These are phyloP conservation scores for Erebia ligea DNA, from an alignment of 2,888 invertebrate species.

Conservation along the genomic window DNA sequence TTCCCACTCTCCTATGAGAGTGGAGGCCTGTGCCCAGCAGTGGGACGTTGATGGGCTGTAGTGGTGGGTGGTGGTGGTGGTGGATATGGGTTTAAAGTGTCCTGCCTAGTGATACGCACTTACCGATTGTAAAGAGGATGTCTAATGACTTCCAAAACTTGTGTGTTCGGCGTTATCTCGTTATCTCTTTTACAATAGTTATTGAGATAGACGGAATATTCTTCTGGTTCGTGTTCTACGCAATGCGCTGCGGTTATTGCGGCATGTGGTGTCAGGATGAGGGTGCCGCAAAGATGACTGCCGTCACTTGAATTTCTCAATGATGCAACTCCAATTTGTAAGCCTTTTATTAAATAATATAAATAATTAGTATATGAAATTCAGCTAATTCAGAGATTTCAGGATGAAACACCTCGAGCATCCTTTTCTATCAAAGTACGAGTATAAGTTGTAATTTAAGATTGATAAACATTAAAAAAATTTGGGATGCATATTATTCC, in stretches of 20 bases:
- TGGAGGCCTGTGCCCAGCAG: too few relatives aligned
- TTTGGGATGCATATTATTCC: too few relatives aligned
- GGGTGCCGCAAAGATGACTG: slow-evolving; percentile 68
- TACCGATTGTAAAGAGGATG: slow-evolving; percentile 65
- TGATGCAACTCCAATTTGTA: slow-evolving; percentile 61
- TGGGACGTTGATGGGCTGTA: too few relatives aligned
- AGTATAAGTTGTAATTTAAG: too few relatives aligned
- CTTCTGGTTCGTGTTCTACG: slow-evolving; percentile 45
- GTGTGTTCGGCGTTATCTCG: slow-evolving; percentile 45
- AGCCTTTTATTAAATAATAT: slow-evolving; percentile 51
- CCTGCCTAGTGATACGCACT: slow-evolving; percentile 38
- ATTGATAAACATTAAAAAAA: too few relatives aligned
- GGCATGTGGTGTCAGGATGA: slow-evolving; percentile 54
- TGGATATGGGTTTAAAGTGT: too few relatives aligned
- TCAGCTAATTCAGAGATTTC: background rate
- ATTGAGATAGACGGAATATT: slow-evolving; percentile 60
- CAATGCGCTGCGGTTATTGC: slow-evolving; percentile 77
- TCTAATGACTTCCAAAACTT: slow-evolving; percentile 56
- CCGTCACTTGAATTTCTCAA: slow-evolving; percentile 56
- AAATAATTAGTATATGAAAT: background rate
- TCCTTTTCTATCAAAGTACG: too few relatives aligned
- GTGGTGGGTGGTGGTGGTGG: too few relatives aligned
- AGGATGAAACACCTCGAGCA: too few relatives aligned
- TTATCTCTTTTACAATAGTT: slow-evolving; percentile 56
- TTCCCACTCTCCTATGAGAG: too few relatives aligned